Base-by-base conservation (phyloP, 2,888 invertebrate genomes). In the Kryphioiulus occultus region DNA sequence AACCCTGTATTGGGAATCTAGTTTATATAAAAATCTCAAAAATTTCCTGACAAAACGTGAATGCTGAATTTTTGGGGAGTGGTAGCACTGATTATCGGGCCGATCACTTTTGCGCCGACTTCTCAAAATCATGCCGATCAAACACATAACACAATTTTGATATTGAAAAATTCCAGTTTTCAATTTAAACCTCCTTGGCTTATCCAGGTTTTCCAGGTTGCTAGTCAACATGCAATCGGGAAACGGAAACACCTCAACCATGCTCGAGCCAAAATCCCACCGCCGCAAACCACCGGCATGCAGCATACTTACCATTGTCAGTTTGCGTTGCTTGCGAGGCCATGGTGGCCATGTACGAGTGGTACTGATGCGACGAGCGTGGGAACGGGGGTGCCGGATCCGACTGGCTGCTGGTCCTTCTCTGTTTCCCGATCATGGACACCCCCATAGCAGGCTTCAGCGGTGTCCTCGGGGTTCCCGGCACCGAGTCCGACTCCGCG, bases 391-490 rank as follows among this genome's bases (percentile, higher is more conserved):
- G 30, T n/a, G n/a, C 12, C 12, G 44, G 32, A 7, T 39, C 22
- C 22, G 53, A n/a, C 26, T 88, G 47, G 68, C 78, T 87, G 30
- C 86, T 90, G 53, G 88, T 89, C 84, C 89, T 89, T 26, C 90
- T 90, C 90, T 91, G 91, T 90, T 91, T 91, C 86, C 91, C 91
- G 88, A 91, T 91, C 91, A 91, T 91, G 87, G 91, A 91, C 85
- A 92, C 89, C 87, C 92, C 92, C 91, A 91, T 91, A 22, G 91
- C 91, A 42, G 92, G 92, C 91, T 92, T 88, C n/a, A 89, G 87
- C 12, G 89, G 89, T 0, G 89, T 89, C 22, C 89, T 86, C 4
- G 82, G 59, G 19, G 89, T 47, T 47, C 86, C 47, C 1, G 86
- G 47, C 86, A n/a, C 47, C 7, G 86, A 86, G 7, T 86, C 86